phyloP scores from a whole-genome alignment of 2,113 vertebrate genomes.

The Paracanthobrama guichenoti region DNA sequence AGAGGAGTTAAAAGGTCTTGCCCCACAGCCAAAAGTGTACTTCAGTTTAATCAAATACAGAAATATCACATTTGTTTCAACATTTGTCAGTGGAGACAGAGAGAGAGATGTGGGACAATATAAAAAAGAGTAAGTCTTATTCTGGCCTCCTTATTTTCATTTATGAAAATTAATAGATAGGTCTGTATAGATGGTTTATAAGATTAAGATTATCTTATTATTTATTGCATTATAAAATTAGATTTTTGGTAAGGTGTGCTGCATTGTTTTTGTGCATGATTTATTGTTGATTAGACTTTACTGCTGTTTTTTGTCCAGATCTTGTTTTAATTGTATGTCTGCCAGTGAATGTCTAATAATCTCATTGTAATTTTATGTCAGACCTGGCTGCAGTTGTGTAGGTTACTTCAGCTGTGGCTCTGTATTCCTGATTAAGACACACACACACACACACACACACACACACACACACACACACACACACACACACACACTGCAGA shows the following conservation, averaged over 20 bases:
- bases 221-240: too few species aligned
- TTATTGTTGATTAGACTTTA: constrained; percentile 7
- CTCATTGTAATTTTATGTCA: constrained; percentile 11
- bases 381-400: constrained; percentile 4
- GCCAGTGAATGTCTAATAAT: background rate
- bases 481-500: background rate
- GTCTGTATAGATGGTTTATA: background rate
- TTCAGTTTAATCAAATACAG: constrained; percentile 25
- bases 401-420: background rate
- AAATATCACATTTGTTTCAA: constrained; percentile 13
- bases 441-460: background rate
- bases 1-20: constrained; percentile 21
- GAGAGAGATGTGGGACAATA: background rate
- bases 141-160: background rate
- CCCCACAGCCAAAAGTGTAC: constrained; percentile 11
- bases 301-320: background rate
- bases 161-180: background rate
- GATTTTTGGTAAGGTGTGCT: background rate
- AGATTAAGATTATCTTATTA: too few species aligned
- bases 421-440: constrained; percentile 19
- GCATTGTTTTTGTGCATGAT: background rate
- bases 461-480: background rate
- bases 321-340: background rate
- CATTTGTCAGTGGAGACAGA: background rate
- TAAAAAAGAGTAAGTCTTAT: background rate